Conservation (phyloP, 2,888 invertebrate genomes). For the Drosophila fungiperda region DNA sequence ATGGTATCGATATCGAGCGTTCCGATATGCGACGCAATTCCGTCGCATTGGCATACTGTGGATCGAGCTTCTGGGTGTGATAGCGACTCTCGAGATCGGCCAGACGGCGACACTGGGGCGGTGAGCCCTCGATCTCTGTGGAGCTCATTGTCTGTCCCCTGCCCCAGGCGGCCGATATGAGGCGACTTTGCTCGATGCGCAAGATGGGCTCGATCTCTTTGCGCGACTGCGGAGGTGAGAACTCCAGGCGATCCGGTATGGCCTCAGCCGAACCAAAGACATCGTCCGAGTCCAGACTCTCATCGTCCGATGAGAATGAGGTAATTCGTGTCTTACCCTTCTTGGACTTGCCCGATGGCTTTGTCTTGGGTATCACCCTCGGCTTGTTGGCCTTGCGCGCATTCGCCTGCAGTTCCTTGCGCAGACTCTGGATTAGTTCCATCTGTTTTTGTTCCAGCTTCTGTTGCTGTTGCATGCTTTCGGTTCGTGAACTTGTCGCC, state of each 20-base stretch:
- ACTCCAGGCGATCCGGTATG: constrained; percentile 89
- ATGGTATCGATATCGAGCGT: constrained; percentile 90
- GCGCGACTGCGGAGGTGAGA: constrained; percentile 91
- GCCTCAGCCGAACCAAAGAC: constrained; percentile 92
- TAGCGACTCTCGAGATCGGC: constrained; percentile 89
- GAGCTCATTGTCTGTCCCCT: constrained; percentile 91
- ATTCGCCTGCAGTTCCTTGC: constrained; percentile 87
- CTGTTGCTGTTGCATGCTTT: constrained; percentile 88
- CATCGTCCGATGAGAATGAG: constrained; percentile 91
- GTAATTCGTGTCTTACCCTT: constrained; percentile 90
- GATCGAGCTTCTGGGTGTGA: constrained; percentile 88
- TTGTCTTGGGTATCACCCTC: constrained; percentile 87
- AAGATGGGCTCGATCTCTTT: constrained; percentile 91
- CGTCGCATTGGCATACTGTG: constrained; percentile 88
- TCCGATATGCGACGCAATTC: constrained; percentile 90
- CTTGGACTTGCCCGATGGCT: constrained; percentile 87
- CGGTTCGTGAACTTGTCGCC: constrained; percentile 90
- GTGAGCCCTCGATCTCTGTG: constrained; percentile 91
- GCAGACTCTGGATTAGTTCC: constrained; percentile 86
- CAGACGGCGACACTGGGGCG: constrained; percentile 89
- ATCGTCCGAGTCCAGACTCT: constrained; percentile 91
- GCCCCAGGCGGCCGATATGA: constrained; percentile 89
- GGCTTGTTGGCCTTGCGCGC: constrained; percentile 88
- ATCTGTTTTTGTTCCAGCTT: constrained; percentile 87
- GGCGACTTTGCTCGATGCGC: constrained; percentile 90